A percentile compares a stretch with the other conserved stretches of the same genome.
phyloP scores from a whole-genome alignment of 2,797 vertebrate genomes.

The Erithacus rubecula region DNA sequence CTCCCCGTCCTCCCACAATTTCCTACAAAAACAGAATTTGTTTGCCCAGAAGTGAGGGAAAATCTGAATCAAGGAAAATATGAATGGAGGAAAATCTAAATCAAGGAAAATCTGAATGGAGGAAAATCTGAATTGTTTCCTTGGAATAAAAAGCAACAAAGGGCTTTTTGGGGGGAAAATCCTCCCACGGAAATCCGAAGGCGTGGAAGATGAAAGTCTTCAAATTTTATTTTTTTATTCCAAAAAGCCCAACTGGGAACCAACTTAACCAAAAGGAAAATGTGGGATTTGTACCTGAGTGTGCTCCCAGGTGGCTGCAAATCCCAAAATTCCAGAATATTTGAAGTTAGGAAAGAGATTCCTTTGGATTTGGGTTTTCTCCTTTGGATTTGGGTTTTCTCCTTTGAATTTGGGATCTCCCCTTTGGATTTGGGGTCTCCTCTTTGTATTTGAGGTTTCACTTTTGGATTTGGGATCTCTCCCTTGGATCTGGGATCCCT shows the following conservation, averaged over 20 bases:
- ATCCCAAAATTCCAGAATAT: neutral
- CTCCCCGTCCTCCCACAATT: neutral
- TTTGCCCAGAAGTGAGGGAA: neutral
- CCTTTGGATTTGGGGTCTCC: too few relatives aligned
- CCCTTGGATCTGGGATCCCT: neutral
- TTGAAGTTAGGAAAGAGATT: neutral
- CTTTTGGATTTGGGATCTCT: too few relatives aligned
- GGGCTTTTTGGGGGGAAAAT: neutral
- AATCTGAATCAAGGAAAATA: neutral
- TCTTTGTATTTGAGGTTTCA: too few relatives aligned
- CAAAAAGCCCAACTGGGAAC: neutral
- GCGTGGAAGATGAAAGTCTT: neutral
- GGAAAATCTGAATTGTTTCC: neutral
- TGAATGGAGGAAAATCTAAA: too few relatives aligned
- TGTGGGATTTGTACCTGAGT: fast-evolving
- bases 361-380: fast-evolving
- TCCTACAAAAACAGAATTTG: neutral
- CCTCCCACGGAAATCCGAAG: fast-evolving
- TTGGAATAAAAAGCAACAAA: neutral
- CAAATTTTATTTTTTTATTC: neutral
- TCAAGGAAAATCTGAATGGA: neutral
- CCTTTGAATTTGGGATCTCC: too few relatives aligned
- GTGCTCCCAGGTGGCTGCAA: neutral
- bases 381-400: too few relatives aligned
- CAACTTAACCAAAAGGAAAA: fast-evolving